Conservation (phyloP, 37 sponge, comb jelly and placozoan genomes). For the Cladorhizidae sp. region DNA sequence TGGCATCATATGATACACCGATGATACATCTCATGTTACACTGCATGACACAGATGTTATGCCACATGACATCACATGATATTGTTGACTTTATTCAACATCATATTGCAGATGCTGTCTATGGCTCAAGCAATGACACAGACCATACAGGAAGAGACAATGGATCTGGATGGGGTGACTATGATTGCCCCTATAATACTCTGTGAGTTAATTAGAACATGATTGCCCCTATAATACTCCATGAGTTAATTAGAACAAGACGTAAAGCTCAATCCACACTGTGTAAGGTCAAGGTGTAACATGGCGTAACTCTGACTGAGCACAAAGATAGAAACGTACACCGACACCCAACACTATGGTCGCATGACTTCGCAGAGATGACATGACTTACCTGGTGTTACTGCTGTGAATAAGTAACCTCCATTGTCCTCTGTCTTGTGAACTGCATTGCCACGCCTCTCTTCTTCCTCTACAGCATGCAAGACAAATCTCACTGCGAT, state of each 20-base stretch:
- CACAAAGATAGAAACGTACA: too few species aligned
- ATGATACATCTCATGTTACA: too few species aligned
- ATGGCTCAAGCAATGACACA: slow-evolving; percentile 17
- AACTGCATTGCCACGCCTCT: background rate
- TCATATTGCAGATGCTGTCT: slow-evolving; percentile 47
- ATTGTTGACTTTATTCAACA: too few species aligned
- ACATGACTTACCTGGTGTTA: too few species aligned
- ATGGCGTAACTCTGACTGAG: background rate
- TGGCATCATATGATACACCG: too few species aligned
- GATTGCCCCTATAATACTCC: slow-evolving; percentile 45
- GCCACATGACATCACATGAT: too few species aligned
- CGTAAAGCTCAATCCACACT: background rate
- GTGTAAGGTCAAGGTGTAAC: background rate
- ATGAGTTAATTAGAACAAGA: slow-evolving; percentile 36
- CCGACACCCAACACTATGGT: too few species aligned
- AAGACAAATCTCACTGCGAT: slow-evolving; percentile 14
- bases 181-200: slow-evolving; percentile 51
- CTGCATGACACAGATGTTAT: too few species aligned
- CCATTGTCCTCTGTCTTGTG: too few species aligned
- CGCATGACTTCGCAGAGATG: too few species aligned
- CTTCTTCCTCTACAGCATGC: slow-evolving; percentile 23
- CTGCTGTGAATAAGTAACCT: too few species aligned
- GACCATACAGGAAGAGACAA: slow-evolving; percentile 4
- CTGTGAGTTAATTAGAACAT: slow-evolving; percentile 36
- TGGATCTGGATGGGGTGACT: slow-evolving; percentile 18